Evolutionary conservation across 2,113 vertebrate species (phyloP), one percentile per base, ranked within the genome.

Genomic region (Ibidorhyncha struthersii): DNA sequence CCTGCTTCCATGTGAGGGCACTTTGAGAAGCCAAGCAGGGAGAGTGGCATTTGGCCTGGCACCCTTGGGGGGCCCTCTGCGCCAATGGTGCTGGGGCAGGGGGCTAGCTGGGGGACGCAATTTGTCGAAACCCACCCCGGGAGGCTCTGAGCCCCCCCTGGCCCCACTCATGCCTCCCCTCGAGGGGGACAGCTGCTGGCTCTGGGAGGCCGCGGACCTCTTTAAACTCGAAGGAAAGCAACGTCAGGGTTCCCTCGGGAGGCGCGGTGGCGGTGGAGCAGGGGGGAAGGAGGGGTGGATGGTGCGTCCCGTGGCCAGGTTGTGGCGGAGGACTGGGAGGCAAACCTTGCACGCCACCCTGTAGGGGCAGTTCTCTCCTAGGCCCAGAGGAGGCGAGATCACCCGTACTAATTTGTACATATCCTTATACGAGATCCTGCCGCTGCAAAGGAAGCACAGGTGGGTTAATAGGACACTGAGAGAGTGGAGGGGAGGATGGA

Each of bases 301-400:
- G 98, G 91, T 97, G 97, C 69, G 96, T 97, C 98, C 98, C 97
- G 86, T 96, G 88, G 97, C 97, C 96, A 96, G 98, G 97, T 96
- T 97, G 96, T 89, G 98, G 98, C 98, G 61, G 98, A 97, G 98
- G 98, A 97, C 98, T 97, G 98, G 98, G 98, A 98, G 98, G 98
- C 99, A 99, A 99, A 99, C 99, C 99, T 99, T 99, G 99, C 99
- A 99, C 97, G 99, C 99, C 99, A 99, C 99, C 99, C 99, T 99
- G 99, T 99, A 99, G 96, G 99, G 99, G 98, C 99, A 99, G 98
- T 99, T 99, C 99, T 99, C 99, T 99, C 99, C 99, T 99, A 99
- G 99, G 98, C 99, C 99, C 99, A 99, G 99, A 98, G 99, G 99
- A 97, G 99, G 99, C 94, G 99, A 99, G 99, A 99, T 99, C 98